A percentile compares a stretch with the other conserved stretches of the same genome.
Conservation (phyloP, 1,140 invertebrate genomes). For the Goniozus legneri region DNA sequence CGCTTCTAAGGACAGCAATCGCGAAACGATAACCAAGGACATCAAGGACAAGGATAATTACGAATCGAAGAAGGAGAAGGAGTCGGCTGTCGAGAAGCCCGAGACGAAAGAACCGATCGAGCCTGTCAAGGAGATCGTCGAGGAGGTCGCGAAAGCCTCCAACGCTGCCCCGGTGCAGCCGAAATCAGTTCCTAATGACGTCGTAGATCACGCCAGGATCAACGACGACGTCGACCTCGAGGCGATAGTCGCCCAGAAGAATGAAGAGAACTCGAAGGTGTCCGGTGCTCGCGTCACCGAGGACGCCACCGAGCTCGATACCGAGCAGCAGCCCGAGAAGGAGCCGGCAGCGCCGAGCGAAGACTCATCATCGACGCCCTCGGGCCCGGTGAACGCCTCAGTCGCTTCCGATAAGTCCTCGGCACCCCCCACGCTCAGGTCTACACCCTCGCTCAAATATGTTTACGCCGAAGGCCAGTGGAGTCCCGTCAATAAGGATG, state of each 20-base stretch:
- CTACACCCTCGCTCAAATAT: slow-evolving; percentile 35
- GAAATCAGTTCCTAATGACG: slow-evolving; percentile 33
- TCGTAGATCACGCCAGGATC: slow-evolving; percentile 39
- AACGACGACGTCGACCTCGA: slow-evolving; percentile 35
- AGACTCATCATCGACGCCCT: no score
- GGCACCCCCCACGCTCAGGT: slow-evolving; percentile 1
- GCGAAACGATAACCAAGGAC: slow-evolving; percentile 33
- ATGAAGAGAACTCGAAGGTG: slow-evolving; percentile 53
- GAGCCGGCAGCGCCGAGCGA: not conserved
- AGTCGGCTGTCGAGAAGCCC: slow-evolving; percentile 8
- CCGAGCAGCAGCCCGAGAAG: slow-evolving; percentile 21
- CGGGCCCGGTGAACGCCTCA: slow-evolving; percentile 2
- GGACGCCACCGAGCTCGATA: slow-evolving; percentile 14
- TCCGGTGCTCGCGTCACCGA: slow-evolving; percentile 25
- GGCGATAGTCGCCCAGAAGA: slow-evolving; percentile 51
- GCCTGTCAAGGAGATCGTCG: slow-evolving; percentile 20
- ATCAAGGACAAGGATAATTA: slow-evolving; percentile 41
- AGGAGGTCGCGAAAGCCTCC: slow-evolving; percentile 23
- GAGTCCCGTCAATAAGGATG: slow-evolving; percentile 76
- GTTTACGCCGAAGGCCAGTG: slow-evolving; percentile 71
- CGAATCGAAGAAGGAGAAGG: slow-evolving; percentile 36
- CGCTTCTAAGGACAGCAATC: slow-evolving; percentile 4
- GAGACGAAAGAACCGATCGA: not conserved
- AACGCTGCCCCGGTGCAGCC: slow-evolving; percentile 16
- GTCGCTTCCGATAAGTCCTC: slow-evolving; percentile 2